These are phyloP conservation scores for Mustela lutreola DNA, from an alignment of 2,113 vertebrate species.

Conservation along the genomic window DNA sequence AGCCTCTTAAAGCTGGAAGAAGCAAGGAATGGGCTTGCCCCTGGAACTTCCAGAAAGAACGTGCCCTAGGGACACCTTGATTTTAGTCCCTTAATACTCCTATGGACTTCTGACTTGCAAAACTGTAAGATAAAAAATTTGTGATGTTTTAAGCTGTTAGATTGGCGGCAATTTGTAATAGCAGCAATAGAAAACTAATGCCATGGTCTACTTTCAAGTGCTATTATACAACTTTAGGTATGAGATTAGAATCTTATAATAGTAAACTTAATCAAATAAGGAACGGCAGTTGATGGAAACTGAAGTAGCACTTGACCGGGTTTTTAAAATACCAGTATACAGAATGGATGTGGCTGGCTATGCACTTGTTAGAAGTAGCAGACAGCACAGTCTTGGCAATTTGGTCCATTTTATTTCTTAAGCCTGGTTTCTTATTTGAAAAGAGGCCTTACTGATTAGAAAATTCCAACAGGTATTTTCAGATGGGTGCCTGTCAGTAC, in stretches of 20 bases:
- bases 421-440: constrained; percentile 7
- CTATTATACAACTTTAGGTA: neutral
- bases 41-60: neutral
- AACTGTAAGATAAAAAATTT: neutral
- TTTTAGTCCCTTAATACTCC: neutral
- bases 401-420: constrained; percentile 23
- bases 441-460: constrained; percentile 30
- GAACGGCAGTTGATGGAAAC: neutral
- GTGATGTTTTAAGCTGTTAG: neutral
- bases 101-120: neutral
- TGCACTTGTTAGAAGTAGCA: neutral
- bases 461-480: constrained; percentile 51
- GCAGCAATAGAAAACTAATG: neutral
- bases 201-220: neutral
- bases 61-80: neutral
- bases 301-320: neutral
- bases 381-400: neutral
- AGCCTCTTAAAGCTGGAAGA: neutral
- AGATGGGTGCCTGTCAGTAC: neutral
- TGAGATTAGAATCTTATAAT: constrained; percentile 1
- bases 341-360: neutral
- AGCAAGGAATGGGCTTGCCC: neutral
- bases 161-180: neutral
- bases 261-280: constrained; percentile 7
- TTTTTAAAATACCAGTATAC: constrained; percentile 3